phyloP scores from a whole-genome alignment of 1,140 invertebrate species.

The Zaprionus camerounensis region DNA sequence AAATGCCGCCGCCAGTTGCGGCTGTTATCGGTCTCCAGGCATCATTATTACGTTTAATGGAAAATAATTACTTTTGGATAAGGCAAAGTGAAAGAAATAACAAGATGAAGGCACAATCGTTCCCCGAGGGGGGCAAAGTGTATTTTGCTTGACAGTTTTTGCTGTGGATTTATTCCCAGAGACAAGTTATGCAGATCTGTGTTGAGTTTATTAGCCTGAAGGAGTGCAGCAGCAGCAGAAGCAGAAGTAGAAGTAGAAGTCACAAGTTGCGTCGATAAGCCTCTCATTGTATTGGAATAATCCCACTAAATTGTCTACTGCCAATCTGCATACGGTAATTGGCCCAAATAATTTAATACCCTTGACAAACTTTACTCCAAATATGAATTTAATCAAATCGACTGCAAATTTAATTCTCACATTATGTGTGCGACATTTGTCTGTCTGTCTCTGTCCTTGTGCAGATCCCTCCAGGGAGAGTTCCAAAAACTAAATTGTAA shows the following conservation, averaged over 20 bases:
- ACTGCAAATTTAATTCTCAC: conserved; percentile 6
- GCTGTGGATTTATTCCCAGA: conserved; percentile 14
- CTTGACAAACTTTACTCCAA: background rate
- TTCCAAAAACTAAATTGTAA: conserved; percentile 2
- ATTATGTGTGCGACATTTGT: background rate
- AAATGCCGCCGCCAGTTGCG: conserved; percentile 20
- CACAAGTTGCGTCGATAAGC: background rate
- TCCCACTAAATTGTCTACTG: background rate
- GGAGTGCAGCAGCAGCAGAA: background rate
- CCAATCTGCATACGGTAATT: background rate
- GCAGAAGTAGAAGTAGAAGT: background rate
- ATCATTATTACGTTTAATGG: conserved; percentile 81
- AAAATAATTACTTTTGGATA: conserved; percentile 83
- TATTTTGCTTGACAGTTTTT: conserved; percentile 44
- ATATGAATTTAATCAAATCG: conserved; percentile 5
- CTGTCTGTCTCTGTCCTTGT: background rate
- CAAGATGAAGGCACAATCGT: conserved; percentile 39
- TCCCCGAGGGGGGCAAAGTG: conserved; percentile 22
- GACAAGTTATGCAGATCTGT: conserved; percentile 18
- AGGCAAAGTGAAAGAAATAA: conserved; percentile 80
- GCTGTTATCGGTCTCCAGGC: conserved; percentile 65
- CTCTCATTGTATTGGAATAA: background rate
- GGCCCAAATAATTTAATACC: background rate
- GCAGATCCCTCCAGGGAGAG: background rate
- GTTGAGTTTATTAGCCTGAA: conserved; percentile 42